Evolutionary conservation across 1,140 invertebrate species (phyloP), one percentile per base, ranked within the genome.

Genomic region (Acromyrmex charruanus): DNA sequence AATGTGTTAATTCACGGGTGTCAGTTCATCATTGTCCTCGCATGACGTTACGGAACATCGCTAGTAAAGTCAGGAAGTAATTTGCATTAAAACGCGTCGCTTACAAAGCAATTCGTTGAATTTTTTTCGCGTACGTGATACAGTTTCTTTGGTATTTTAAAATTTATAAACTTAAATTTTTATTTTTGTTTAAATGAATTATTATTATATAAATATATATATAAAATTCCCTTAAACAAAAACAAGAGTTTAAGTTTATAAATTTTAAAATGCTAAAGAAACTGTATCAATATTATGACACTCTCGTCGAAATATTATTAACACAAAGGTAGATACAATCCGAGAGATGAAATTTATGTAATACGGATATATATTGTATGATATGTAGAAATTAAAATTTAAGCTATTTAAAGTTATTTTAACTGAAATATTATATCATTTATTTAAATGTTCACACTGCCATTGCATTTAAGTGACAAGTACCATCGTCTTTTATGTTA

Each of bases 1-100:
- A 63, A 89, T 71, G 74, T 81, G 74, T 85, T 89, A 86, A 71
- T 89, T 88, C 75, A 51, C 51, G 21, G 55, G 51, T 66, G 55
- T 65, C 55, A 16, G 53, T 81, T 71, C 28, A 31, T 81, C 82
- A 58, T 79, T 85, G 86, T 89, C 72, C 39, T 25, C 14, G 39
- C 55, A 72, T 55, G 72, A 63, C 63, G 51, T 55, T 79, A 59
- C n/a, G 25, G 25, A 85, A 72, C 16, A 55, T 71, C 18, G 39
- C 69, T 12, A 49, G 18, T 31, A 74, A 74, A 59, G n/a, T 39
- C n/a, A 49, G 55, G 28, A 61, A 51, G 49, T 63, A 49, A 84
- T 84, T 84, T 84, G n/a, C 39, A 84, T 75, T 31, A 18, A n/a
- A 61, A 59, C 25, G 35, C 39, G 18, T 51, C 14, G 51, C 39